Base-by-base conservation (phyloP, 2,113 vertebrate species). In the Geococcyx californianus region DNA sequence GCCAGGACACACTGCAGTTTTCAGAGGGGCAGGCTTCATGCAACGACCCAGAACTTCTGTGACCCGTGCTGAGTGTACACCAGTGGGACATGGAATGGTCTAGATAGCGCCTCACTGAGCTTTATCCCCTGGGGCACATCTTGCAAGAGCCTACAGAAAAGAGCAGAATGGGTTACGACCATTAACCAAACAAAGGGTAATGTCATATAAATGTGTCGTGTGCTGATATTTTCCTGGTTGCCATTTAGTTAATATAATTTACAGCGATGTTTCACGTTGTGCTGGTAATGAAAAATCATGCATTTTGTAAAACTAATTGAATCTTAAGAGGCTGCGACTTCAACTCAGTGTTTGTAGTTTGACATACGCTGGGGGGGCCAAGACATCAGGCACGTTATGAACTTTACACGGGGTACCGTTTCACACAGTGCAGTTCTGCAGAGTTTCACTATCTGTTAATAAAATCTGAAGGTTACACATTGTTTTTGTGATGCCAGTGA, bases 381-480 rank as follows among this genome's bases (percentile, higher is more conserved):
- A 36, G 62, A 24, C 33, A 23, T 47, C 45, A 25, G 82, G 78
- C 11, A 2, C 19, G 0, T 67, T 13, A 26, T 6, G 38, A 34
- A 44, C 55, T 42, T 69, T 45, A 12, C 60, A 3, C 36, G n/a
- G 55, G 81, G 56, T 45, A 45, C 72, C 33, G 24, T 38, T 91
- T 54, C 88, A 49, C 42, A 7, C 69, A 10, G 69, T 7, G 24
- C 31, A n/a, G 14, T 63, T 89, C 76, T 29, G 88, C 31, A 9
- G 1, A 33, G 40, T 51, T 93, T 74, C 70, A 33, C 54, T 86
- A 40, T 93, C 60, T 52, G 73, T 87, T 83, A 87, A 59, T 73
- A 82, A 81, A 87, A 84, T 62, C 45, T 84, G 82, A 94, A 89
- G 82, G 86, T 76, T 89, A 64, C 62, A 83, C 54, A 26, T 89